Base-by-base conservation (phyloP, 2,113 vertebrate genomes). In the Sinocyclocheilus maitianheensis region DNA sequence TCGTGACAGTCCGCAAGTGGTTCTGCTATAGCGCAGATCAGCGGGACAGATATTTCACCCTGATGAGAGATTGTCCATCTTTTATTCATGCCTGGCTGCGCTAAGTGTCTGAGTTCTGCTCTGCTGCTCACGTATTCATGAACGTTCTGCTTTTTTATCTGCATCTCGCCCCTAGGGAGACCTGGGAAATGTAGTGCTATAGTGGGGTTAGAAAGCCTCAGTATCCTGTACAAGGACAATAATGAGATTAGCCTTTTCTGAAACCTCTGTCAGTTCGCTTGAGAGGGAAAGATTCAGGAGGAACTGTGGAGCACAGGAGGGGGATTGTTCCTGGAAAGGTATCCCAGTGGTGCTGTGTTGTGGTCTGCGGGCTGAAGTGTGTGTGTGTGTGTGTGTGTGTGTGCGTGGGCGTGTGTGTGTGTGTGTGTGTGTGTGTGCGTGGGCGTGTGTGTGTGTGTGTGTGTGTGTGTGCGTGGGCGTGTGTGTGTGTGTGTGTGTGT, bases 381-480 rank as follows among this genome's bases (percentile, higher is more conserved):
- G 78, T 37, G 72, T 89, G 91, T 92, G 88, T 87, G 82, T 62
- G 88, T 89, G 69, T 86, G 84, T 84, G 87, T 65, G 20, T 88
- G 75, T 79, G 58, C 8, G 55, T 20, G 51, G 16, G 14, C 16
- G 51, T 53, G 51, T 53, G 51, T 53, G 51, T 53, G 51, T 53
- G 53, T 58, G 20, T 89, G 75, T 34, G 78, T 10, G 20, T 1
- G 30, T n/a, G n/a, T n/a, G n/a, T n/a, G n/a, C n/a, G n/a, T n/a
- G n/a, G n/a, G n/a, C n/a, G n/a, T n/a, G n/a, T n/a, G n/a, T n/a
- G n/a, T n/a, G 58, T 63, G n/a, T 69, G 63, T 67, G 26, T 67
- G 65, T 69, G 13, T 37, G 30, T 37, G 78, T 10, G 20, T 63
- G 83, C 20, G 72, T 89, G 91, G 91, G 88, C 84, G 79, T 8